Base-by-base conservation (phyloP, 2,797 vertebrate species). In the Enteromius trimaculatus region DNA sequence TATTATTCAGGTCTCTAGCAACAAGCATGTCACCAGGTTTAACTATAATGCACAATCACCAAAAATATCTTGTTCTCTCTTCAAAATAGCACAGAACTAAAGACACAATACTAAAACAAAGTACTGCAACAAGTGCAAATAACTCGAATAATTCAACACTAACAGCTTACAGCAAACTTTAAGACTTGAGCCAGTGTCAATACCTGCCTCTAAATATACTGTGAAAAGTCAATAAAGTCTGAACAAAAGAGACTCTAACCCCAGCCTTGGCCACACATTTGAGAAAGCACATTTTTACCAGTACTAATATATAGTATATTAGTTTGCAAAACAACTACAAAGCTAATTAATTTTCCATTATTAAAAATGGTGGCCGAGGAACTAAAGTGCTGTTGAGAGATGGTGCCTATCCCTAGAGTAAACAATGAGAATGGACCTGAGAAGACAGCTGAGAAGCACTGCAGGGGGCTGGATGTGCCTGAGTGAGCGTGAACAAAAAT, bases 401-500 rank as follows among this genome's bases (percentile, higher is more conserved):
- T 44, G 51, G 53, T 19, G 11, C 17, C 23, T 44, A 65, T 37
- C 53, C 29, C 39, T 62, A 26, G 17, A 68, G 77, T 49, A 65
- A 62, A 66, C 72, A 77, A 66, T 74, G 39, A 49, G 39, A 26
- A 29, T 9, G 51, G 6, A 39, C 21, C 1, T 4, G 6, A 34
- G 51, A 53, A 65, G 81, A 86, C 65, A 84, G 72, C 70, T 29
- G 34, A n/a, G 21, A 42, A 66, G 62, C 47, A 62, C 47, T 31
- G 26, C 47, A 29, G 64, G 70, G 23, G 16, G 42, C 39, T 82
- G 8, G 26, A 81, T 16, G 44, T 47, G 70, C 86, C 72, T 88
- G 80, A 70, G 42, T 64, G 68, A 89, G 77, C 58, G 58, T 79
- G 66, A 86, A 84, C 70, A 82, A 85, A 88, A 85, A 87, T 84